Evolutionary conservation across 2,888 invertebrate species (phyloP), one percentile per base, ranked within the genome.

Genomic region (Deilephila porcellus): DNA sequence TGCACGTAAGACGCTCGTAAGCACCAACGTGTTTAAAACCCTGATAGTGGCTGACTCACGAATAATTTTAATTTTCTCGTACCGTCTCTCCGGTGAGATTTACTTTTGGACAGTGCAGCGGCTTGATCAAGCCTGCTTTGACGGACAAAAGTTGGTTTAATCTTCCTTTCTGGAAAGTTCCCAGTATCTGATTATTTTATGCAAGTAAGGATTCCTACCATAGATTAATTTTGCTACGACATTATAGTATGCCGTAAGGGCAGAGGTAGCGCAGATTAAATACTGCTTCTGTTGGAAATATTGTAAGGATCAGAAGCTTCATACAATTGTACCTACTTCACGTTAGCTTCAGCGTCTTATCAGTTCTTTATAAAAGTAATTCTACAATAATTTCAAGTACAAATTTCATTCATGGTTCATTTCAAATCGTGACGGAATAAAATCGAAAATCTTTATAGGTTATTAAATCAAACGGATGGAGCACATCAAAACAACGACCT

Each of bases 401-500:
- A 45, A 45, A 45, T 45, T 45, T 45, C 45, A 45, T 56, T 64
- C 67, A 37, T 70, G 59, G 34, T 62, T 37, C n/a, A 17, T 56
- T 73, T 63, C 45, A 59, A 74, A 56, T 71, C 20, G 29, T 63
- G 7, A n/a, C 25, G 34, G 56, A 19, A 37, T 70, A 70, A 75
- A 72, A 64, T 70, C 73, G 70, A 72, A 74, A 74, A 60, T 14
- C 53, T 79, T 77, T 77, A 79, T 74, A 37, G 37, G 64, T 37
- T 67, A 74, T 74, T 74, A 75, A 80, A 81, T 79, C 76, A 82
- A 83, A 81, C 74, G 76, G 75, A 78, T 79, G 75, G 77, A 79
- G 78, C 74, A 71, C 74, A 76, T 62, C 73, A 74, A 79, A 79
- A 78, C 80, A 79, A 82, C 81, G 80, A 82, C 83, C 84, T 84